A percentile compares a stretch with the other conserved stretches of the same genome.
These are phyloP conservation scores for Pinctada fucata DNA, from an alignment of 2,888 invertebrate genomes.

Conservation along the genomic window DNA sequence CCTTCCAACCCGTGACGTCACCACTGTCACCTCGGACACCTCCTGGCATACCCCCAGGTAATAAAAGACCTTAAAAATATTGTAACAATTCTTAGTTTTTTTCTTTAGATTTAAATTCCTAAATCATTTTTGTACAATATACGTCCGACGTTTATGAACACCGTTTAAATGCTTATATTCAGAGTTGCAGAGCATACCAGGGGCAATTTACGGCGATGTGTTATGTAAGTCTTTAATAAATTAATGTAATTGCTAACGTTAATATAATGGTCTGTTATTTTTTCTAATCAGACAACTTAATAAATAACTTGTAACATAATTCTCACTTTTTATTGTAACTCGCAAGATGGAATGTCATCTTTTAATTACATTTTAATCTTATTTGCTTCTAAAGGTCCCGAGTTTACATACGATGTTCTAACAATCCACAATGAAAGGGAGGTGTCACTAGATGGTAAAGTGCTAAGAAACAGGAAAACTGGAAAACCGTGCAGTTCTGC, in stretches of 20 bases:
- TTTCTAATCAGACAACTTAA: too few relatives aligned
- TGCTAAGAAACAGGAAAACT: constrained; percentile 52
- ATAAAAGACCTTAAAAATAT: neutral
- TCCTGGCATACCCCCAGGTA: constrained; percentile 13
- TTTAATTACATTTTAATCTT: too few relatives aligned
- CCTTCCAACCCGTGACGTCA: constrained; percentile 40
- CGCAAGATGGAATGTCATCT: too few relatives aligned
- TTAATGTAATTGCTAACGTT: neutral
- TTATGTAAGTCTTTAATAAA: constrained; percentile 22
- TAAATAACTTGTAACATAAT: too few relatives aligned
- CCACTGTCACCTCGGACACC: constrained; percentile 29
- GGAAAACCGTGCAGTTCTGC: constrained; percentile 41
- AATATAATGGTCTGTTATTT: too few relatives aligned
- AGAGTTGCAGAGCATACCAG: constrained; percentile 22
- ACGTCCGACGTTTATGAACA: too few relatives aligned
- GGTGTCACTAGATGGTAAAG: constrained; percentile 51
- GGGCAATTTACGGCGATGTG: constrained; percentile 24
- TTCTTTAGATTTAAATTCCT: neutral
- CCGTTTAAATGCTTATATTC: neutral
- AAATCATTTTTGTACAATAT: too few relatives aligned
- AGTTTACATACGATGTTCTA: constrained; percentile 50
- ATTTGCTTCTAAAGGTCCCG: constrained; percentile 44
- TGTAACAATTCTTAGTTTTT: neutral
- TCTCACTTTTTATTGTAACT: too few relatives aligned
- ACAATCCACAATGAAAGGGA: constrained; percentile 56